Evolutionary conservation across 2,888 invertebrate genomes (phyloP).

Genomic region (Netelia fuscicornis): DNA sequence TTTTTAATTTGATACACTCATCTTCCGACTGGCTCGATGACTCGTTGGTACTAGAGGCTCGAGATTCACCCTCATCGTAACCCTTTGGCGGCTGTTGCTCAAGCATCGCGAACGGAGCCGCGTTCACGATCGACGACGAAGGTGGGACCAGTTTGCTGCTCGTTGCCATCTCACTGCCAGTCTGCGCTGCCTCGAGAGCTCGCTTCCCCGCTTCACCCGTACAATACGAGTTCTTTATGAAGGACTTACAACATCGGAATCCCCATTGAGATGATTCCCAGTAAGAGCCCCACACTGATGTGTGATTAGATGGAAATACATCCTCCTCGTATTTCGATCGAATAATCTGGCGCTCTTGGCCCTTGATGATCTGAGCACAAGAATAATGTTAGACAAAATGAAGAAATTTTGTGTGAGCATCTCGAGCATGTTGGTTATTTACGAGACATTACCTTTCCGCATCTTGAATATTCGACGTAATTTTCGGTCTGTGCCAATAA

Average conservation of each 20-base stretch:
- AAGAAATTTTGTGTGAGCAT: not conserved
- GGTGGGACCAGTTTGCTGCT: constrained; percentile 16
- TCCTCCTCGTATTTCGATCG: constrained; percentile 98
- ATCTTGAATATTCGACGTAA: constrained; percentile 97
- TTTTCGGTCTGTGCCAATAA: constrained; percentile 97
- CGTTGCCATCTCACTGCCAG: constrained; percentile 5
- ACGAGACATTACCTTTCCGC: constrained; percentile 89
- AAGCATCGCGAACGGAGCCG: not conserved
- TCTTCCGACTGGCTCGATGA: constrained; percentile 86
- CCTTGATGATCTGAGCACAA: constrained; percentile 87
- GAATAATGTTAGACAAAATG: constrained; percentile 70
- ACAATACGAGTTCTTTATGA: constrained; percentile 95
- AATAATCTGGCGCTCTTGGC: constrained; percentile 94
- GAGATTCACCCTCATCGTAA: constrained; percentile 76
- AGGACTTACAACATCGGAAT: constrained; percentile 97
- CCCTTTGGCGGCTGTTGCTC: constrained; percentile 70
- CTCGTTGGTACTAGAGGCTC: constrained; percentile 66
- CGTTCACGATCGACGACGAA: not conserved
- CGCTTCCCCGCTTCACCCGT: constrained; percentile 90
- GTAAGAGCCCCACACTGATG: constrained; percentile 97
- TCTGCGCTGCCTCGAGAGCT: constrained; percentile 68
- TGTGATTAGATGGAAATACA: constrained; percentile 96
- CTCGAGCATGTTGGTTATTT: not conserved
- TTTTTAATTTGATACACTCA: constrained; percentile 80
- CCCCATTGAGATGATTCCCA: constrained; percentile 98